A percentile compares a stretch with the other conserved stretches of the same genome.
Conservation (phyloP, 1,140 invertebrate genomes). For the Mercenaria mercenaria region DNA sequence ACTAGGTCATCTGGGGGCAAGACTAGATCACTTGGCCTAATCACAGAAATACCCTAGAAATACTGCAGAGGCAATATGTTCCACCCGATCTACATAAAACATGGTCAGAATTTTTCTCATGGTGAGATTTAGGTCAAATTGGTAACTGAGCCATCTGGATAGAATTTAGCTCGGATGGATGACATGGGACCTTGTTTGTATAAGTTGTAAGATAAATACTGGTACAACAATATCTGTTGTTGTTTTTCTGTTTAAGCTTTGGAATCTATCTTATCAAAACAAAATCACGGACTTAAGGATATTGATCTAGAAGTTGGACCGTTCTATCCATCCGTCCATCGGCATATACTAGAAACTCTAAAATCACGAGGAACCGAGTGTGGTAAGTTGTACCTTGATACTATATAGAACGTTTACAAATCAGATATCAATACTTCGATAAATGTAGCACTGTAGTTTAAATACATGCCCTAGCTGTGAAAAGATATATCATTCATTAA, state of each 20-base stretch:
- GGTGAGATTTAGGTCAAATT: no score
- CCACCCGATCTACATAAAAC: no score
- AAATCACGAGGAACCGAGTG: not conserved
- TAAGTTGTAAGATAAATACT: not conserved
- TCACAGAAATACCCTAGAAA: no score
- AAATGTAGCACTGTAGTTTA: not conserved
- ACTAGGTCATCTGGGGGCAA: no score
- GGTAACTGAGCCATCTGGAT: no score
- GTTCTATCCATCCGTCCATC: not conserved
- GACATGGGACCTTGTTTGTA: no score
- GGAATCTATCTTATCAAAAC: not conserved
- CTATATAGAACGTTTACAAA: not conserved
- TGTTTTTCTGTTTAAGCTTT: not conserved
- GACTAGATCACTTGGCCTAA: no score
- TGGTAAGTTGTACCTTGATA: not conserved
- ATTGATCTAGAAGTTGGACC: not conserved
- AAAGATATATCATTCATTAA: not conserved
- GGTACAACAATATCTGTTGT: not conserved
- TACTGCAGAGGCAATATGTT: no score
- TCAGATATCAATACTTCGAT: not conserved
- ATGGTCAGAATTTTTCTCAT: no score
- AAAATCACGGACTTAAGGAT: not conserved
- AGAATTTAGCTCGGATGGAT: no score
- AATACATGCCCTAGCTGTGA: not conserved
- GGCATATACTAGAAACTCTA: not conserved